Conservation (phyloP, 2,797 vertebrate species). For the Discoglossus pictus region DNA sequence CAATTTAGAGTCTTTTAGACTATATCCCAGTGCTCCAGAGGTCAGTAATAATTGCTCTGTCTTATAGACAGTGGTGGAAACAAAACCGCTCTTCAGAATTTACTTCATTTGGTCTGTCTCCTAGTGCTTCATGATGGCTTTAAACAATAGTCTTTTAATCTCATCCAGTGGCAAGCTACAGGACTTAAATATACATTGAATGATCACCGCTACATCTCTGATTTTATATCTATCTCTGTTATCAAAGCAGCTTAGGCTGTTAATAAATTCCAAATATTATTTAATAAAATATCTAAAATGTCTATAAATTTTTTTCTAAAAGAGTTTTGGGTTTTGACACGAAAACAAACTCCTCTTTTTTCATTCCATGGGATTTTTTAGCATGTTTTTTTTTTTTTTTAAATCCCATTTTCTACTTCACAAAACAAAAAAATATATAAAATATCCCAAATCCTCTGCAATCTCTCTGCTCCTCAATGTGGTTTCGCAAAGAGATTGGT, state of each 20-base stretch:
- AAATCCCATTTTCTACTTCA: conserved; percentile 38
- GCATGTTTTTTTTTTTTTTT: conserved; percentile 18
- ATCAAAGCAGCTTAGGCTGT: conserved; percentile 93
- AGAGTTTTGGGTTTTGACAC: conserved; percentile 69
- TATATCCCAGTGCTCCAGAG: conserved; percentile 70
- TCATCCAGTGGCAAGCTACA: conserved; percentile 99
- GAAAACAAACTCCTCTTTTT: conserved; percentile 43
- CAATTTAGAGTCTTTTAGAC: conserved; percentile 98
- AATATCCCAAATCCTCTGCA: conserved; percentile 42
- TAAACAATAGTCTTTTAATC: conserved; percentile 95
- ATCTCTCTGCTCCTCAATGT: conserved; percentile 21
- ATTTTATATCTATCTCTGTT: conserved; percentile 88
- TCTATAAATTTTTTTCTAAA: conserved; percentile 90
- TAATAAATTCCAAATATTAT: conserved; percentile 95
- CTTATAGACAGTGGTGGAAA: conserved; percentile 87
- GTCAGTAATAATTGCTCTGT: conserved; percentile 71
- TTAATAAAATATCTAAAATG: conserved; percentile 96
- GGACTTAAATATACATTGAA: conserved; percentile 93
- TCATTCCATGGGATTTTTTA: conserved; percentile 18
- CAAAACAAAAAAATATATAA: conserved; percentile 45
- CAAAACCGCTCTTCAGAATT: conserved; percentile 80
- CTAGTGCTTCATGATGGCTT: conserved; percentile 97
- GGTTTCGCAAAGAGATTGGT: conserved; percentile 36
- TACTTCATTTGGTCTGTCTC: conserved; percentile 90
- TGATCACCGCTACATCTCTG: conserved; percentile 91